These are phyloP conservation scores for Actinia equina DNA, from an alignment of 64 coral and sea anemone genomes.

Conservation along the genomic window DNA sequence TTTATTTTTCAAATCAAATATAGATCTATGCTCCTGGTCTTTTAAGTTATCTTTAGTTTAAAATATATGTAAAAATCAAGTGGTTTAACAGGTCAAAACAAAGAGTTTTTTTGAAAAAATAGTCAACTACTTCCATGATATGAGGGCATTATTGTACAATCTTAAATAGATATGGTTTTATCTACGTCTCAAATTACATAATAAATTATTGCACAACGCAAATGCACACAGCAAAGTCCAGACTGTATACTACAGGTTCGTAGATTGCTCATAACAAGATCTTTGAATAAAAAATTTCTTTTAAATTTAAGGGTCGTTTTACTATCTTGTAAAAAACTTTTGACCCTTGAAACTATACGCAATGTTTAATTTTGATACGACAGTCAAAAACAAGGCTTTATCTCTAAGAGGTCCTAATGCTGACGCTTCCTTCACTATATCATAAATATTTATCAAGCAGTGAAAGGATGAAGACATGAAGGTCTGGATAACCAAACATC, in stretches of 20 bases:
- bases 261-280: not conserved
- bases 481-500: not conserved
- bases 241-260: not conserved
- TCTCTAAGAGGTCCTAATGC: not conserved
- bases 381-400: not conserved
- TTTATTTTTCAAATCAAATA: too few species aligned
- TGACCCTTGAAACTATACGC: not conserved
- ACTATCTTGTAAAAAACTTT: not conserved
- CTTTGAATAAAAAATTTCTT: not conserved
- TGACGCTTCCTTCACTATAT: conserved; percentile 12
- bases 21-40: too few species aligned
- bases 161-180: not conserved
- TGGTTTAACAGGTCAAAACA: too few species aligned
- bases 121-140: not conserved
- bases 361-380: not conserved
- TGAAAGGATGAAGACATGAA: not conserved
- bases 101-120: too few species aligned
- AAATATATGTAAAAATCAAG: too few species aligned
- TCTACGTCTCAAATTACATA: not conserved
- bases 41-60: too few species aligned
- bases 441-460: conserved; percentile 1
- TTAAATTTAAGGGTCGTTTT: not conserved
- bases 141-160: not conserved
- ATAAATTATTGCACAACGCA: not conserved
- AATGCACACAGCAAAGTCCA: not conserved